A percentile compares a stretch with the other conserved stretches of the same genome.
phyloP scores from a whole-genome alignment of 37 sponge, comb jelly and placozoan genomes.

The Cliona cf. orientalis region DNA sequence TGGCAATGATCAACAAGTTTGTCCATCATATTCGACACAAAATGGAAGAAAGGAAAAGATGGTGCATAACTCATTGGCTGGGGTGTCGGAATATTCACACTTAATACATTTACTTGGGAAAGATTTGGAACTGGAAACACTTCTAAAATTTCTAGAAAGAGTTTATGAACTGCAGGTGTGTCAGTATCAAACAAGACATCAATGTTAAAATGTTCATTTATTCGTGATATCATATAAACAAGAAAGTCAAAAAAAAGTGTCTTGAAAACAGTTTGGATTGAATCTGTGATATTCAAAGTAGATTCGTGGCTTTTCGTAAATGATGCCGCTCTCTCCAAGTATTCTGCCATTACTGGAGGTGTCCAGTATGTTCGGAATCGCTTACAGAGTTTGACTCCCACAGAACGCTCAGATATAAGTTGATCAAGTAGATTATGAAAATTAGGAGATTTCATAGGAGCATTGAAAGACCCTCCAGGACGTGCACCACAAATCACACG shows the following conservation, averaged over 20 bases:
- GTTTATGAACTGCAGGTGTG: slow-evolving; percentile 23
- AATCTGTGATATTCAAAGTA: slow-evolving; percentile 76
- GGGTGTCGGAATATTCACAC: slow-evolving; percentile 9
- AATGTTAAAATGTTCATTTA: slow-evolving; percentile 69
- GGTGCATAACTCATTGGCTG: slow-evolving; percentile 21
- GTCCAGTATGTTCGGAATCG: slow-evolving; percentile 75
- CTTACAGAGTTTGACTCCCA: slow-evolving; percentile 60
- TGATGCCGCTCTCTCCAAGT: slow-evolving; percentile 67
- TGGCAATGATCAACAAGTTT: slow-evolving; percentile 4
- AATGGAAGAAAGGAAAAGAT: slow-evolving; percentile 8
- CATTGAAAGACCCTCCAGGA: slow-evolving; percentile 36
- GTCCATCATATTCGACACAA: slow-evolving; percentile 15
- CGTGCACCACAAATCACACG: slow-evolving; percentile 41
- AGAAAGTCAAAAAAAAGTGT: slow-evolving; percentile 73
- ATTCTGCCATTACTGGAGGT: slow-evolving; percentile 65
- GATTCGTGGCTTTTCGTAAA: slow-evolving; percentile 67
- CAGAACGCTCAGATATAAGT: slow-evolving; percentile 51
- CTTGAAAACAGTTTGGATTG: slow-evolving; percentile 68
- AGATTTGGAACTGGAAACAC: slow-evolving; percentile 61
- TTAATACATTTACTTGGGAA: slow-evolving; percentile 35
- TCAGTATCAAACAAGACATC: slow-evolving; percentile 48
- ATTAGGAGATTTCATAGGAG: slow-evolving; percentile 41
- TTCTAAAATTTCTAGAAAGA: slow-evolving; percentile 65
- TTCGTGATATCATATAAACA: slow-evolving; percentile 69
- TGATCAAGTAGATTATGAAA: slow-evolving; percentile 28